These are phyloP conservation scores for Drosophila truncata DNA, from an alignment of 1,140 invertebrate genomes.

Conservation along the genomic window DNA sequence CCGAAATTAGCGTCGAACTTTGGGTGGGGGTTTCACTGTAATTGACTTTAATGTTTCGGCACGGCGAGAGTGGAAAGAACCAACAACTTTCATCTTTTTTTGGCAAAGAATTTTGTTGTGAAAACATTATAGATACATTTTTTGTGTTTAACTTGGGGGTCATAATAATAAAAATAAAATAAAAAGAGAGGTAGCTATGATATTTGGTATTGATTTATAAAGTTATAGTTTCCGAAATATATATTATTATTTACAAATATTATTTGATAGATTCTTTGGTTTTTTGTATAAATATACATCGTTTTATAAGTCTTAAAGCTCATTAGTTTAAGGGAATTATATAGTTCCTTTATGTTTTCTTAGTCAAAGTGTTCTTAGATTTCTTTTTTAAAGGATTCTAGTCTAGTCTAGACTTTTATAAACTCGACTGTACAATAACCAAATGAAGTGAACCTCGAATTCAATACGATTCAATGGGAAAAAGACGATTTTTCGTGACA, in stretches of 20 bases:
- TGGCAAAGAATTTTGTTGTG: not conserved
- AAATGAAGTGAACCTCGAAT: conserved; percentile 9
- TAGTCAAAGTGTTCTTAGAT: not conserved
- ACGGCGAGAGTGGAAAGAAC: conserved; percentile 14
- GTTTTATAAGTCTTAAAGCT: not conserved
- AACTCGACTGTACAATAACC: not conserved
- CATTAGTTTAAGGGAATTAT: not conserved
- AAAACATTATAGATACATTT: not conserved
- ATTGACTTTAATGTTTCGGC: conserved; percentile 36
- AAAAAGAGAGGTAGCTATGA: too few species aligned
- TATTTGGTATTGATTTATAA: too few species aligned
- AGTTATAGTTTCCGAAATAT: too few species aligned
- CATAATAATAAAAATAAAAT: not conserved
- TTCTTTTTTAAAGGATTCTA: too few species aligned
- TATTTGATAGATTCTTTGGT: not conserved
- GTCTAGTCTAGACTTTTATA: not conserved
- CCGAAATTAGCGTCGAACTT: conserved; percentile 35
- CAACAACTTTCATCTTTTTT: conserved; percentile 24
- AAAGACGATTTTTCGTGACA: conserved; percentile 23
- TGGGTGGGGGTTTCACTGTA: conserved; percentile 24
- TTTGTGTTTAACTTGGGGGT: not conserved
- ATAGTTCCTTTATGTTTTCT: not conserved
- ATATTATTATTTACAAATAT: too few species aligned
- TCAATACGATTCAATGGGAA: not conserved
- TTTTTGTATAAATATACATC: not conserved